Base-by-base conservation (phyloP, 1,140 invertebrate genomes). In the Marisa cornuarietis region DNA sequence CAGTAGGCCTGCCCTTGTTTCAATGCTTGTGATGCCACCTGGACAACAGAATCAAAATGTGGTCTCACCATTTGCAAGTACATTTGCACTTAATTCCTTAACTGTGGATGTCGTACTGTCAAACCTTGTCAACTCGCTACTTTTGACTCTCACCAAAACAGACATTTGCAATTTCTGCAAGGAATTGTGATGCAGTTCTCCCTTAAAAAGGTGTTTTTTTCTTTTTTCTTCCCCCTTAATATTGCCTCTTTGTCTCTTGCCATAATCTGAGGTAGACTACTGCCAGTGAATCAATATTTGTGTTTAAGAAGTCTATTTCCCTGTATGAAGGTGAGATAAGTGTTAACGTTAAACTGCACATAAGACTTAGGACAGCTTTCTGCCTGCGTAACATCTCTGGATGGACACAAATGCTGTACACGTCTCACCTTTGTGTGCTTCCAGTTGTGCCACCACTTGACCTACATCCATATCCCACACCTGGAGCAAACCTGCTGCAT, bases 401-500 rank as follows among this genome's bases (percentile, higher is more conserved):
- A 42, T 42, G 31, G 16, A 13, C n/a, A 14, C 8, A 66, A 49
- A 20, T 49, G 24, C 22, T 71, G 51, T 72, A 49, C n/a, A n/a
- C 7, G 31, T 26, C 18, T 62, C 82, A 90, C 88, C 88, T 81
- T 78, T 73, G 84, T 90, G 88, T 66, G 84, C 85, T 22, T 79
- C 51, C 58, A 83, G 71, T 16, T 80, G 79, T 22, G 85, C 76
- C 20, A 85, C 26, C 22, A 84, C 49, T 61, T 81, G 81, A 31
- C 82, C 87, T 66, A 85, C 85, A 20, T 87, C 85, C 79, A 88
- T 87, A 69, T 90, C 87, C 88, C 88, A 88, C 7, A 88, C 79
- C 76, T 84, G 82, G 8, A 90, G 68, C 1, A 76, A 61, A 6
- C 87, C 87, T 20, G 54, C 73, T 13, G 73, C 66, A 75, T 84